Base-by-base conservation (phyloP, 2,797 vertebrate genomes). In the Morelia viridis region DNA sequence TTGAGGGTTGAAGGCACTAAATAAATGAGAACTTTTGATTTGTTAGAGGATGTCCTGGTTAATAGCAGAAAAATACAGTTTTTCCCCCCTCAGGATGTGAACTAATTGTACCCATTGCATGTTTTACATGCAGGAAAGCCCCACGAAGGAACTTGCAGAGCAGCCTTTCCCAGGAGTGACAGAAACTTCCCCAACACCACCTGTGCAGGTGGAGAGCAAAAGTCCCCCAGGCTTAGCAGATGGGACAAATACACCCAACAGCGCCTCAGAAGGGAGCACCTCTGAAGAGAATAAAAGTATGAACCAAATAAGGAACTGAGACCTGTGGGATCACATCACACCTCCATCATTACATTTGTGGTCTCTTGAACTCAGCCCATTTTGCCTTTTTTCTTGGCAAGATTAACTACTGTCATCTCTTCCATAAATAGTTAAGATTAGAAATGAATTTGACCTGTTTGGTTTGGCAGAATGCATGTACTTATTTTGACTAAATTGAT, bases 111-210 rank as follows among this genome's bases (percentile, higher is more conserved):
- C 68, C 80, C 71, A 0, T 0, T 88, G 93, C 41, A 24, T 35
- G 5, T 90, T 35, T 24, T 61, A 41, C 41, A 4, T 2, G 0
- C 93, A 99, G 99, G 99, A 99, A 94, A 99, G 99, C 91, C 99
- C 99, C 22, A 99, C 99, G 0, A 97, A 98, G 95, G 99, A 99
- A 94, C 96, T 98, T 84, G 96, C 97, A n/a, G 98, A 99, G 58
- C 97, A 98, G 7, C 97, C 97, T 84, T 97, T 98, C 92, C 97
- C 97, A 0, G 95, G 97, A 6, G 94, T 90, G 64, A 94, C 95
- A 1, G 98, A 98, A 53, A 93, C 96, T 91, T 95, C 94, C 31
- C 94, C 91, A 93, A 28, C 5, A 11, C 91, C 95, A 95, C 93
- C 96, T 95, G 88, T 85, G 0, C 84, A 83, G 0, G n/a, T 76